Evolutionary conservation across 2,113 vertebrate species (phyloP).

Genomic region (Paradisaea rubra): DNA sequence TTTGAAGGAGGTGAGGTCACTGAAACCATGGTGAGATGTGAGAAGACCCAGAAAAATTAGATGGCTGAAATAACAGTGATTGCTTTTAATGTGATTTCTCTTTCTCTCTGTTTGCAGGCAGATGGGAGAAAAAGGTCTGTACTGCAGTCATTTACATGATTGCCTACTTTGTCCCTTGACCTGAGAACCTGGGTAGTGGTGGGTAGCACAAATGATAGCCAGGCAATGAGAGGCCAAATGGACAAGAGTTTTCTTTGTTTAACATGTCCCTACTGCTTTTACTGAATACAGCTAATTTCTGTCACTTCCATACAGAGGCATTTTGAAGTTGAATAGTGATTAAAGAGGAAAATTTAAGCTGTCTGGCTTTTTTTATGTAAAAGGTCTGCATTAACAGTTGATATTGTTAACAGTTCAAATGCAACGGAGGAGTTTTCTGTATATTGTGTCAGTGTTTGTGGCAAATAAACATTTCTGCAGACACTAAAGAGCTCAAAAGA

Average conservation of each 20-base stretch:
- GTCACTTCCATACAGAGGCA: background rate
- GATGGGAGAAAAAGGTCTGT: background rate
- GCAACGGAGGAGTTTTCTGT: background rate
- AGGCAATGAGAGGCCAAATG: background rate
- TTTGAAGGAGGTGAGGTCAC: conserved; percentile 42
- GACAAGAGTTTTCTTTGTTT: background rate
- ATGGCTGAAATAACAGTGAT: background rate
- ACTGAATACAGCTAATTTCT: conserved; percentile 29
- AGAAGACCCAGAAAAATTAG: conserved; percentile 22
- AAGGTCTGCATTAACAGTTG: background rate
- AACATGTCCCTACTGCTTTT: background rate
- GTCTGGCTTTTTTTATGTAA: background rate
- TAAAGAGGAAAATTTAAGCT: background rate
- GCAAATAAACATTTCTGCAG: conserved; percentile 16
- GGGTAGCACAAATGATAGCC: background rate
- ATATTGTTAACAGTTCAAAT: conserved; percentile 22
- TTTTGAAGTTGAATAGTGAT: background rate
- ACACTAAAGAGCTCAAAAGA: background rate
- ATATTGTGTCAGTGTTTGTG: background rate
- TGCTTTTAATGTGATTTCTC: conserved; percentile 1
- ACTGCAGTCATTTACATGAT: conserved; percentile 27
- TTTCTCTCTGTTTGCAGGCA: conserved; percentile 22
- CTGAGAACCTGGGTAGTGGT: background rate
- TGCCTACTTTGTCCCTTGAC: conserved; percentile 29
- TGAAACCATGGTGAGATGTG: background rate